phyloP scores from a whole-genome alignment of 2,113 vertebrate genomes.

The Pachyramphus minor region DNA sequence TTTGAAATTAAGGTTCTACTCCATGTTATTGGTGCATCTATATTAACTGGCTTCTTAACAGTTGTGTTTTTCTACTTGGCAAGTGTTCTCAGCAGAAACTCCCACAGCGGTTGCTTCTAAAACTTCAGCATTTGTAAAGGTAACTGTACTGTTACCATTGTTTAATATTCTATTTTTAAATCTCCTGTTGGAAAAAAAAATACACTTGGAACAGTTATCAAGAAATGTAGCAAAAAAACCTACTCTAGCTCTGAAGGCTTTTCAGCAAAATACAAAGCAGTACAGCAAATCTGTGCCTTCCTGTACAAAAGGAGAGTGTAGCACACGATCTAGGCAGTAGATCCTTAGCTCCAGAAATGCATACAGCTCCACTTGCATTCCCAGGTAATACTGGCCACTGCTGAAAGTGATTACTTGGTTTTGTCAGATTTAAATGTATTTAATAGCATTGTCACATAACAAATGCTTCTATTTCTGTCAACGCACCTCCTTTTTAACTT shows the following conservation, averaged over 20 bases:
- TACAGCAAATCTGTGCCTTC: not conserved
- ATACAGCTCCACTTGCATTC: not conserved
- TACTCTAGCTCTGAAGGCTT: not conserved
- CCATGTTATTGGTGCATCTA: not conserved
- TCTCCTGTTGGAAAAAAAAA: not conserved
- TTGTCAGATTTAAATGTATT: not conserved
- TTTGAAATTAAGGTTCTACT: not conserved
- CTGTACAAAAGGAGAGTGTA: not conserved
- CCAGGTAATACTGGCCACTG: not conserved
- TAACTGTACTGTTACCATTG: not conserved
- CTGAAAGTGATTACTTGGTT: not conserved
- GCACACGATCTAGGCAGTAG: not conserved
- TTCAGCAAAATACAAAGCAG: not conserved
- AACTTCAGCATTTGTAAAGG: not conserved
- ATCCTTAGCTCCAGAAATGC: not conserved
- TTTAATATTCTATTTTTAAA: slow-evolving; percentile 4
- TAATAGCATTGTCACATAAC: not conserved
- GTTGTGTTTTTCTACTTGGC: not conserved
- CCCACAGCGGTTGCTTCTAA: not conserved
- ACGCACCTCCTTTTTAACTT: not conserved
- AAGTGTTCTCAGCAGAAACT: not conserved
- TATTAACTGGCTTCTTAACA: not conserved
- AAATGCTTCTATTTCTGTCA: not conserved
- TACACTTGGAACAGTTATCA: not conserved
- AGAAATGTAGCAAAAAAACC: not conserved